Conservation (phyloP, 2,113 vertebrate genomes). For the Hymenochirus boettgeri region DNA sequence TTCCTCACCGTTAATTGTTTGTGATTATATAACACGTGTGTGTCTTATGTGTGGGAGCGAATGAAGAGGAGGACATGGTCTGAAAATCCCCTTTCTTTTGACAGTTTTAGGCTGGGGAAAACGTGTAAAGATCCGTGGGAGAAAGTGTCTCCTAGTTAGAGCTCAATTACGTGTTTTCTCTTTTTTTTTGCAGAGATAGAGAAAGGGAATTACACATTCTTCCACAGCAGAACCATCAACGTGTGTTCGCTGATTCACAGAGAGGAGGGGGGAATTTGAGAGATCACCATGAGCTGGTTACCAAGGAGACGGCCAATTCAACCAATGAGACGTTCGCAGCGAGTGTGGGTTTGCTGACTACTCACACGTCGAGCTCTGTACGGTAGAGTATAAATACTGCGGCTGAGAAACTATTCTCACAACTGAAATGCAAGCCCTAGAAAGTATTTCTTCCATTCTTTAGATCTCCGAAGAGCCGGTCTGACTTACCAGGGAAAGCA, state of each 20-base stretch:
- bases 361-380: constrained; percentile 33
- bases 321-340: constrained; percentile 11
- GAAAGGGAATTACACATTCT: constrained; percentile 40
- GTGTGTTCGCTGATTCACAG: constrained; percentile 34
- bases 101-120: constrained; percentile 27
- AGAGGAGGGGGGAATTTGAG: constrained; percentile 19
- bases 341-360: constrained; percentile 29
- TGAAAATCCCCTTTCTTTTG: constrained; percentile 18
- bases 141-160: constrained; percentile 35
- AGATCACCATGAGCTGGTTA: constrained; percentile 26
- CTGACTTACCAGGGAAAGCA: neutral
- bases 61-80: neutral
- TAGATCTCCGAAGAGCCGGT: neutral
- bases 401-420: constrained; percentile 30
- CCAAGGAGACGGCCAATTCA: constrained; percentile 18
- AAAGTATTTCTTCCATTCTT: constrained; percentile 8
- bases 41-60: constrained; percentile 14
- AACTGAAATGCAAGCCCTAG: constrained; percentile 25
- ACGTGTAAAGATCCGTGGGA: constrained; percentile 24
- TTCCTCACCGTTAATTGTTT: neutral
- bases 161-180: constrained; percentile 28
- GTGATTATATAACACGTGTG: constrained; percentile 26
- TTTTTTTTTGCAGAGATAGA: neutral
- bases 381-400: constrained; percentile 36
- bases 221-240: constrained; percentile 32